Evolutionary conservation across 64 coral and sea anemone species (phyloP), one percentile per base, ranked within the genome.

Genomic region (Trachythela sp.): DNA sequence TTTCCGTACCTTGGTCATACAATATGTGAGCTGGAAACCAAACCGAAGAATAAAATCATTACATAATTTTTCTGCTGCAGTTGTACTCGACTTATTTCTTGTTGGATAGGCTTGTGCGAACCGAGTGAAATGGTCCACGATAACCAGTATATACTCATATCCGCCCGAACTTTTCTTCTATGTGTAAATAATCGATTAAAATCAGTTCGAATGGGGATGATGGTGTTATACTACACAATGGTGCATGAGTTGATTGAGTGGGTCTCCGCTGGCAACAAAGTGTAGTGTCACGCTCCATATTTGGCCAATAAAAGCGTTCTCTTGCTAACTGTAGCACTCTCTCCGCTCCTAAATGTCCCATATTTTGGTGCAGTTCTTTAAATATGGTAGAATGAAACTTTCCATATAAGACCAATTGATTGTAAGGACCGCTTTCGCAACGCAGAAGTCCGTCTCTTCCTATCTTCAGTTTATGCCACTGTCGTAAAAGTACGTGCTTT

Each of bases 21-120:
- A 84, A 48, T 29, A 90, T 84, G 13, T 75, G n/a, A 40, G 31
- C 8, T n/a, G 88, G 37, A 90, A 90, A 54, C 45, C 75, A 83
- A 58, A 90, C 38, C 88, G 49, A 0, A 84, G 77, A 59, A 90
- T 39, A 58, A 85, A 90, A 36, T 90, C 89, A 51, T 90, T 85
- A 26, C 60, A 90, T 3, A 90, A 32, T 36, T 39, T 48, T 8
- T 90, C 83, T 39, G 89, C 80, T 40, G 77, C 89, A 9, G 89
- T 90, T 40, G 83, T 15, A 36, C 13, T 76, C 30, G 68, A 83
- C 40, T 83, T 83, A 36, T 83, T 83, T 43, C 36, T 89, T 0
- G 49, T 60, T 11, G 85, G 49, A 37, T 87, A 87, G 2, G 85
- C 85, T 20, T 87, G 85, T 14, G 85, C 30, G 39, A 87, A 60